Percentiles rank a stretch among this genome's conserved stretches.
These are phyloP conservation scores for Dicycla oo DNA, from an alignment of 2,888 invertebrate species.

Conservation along the genomic window DNA sequence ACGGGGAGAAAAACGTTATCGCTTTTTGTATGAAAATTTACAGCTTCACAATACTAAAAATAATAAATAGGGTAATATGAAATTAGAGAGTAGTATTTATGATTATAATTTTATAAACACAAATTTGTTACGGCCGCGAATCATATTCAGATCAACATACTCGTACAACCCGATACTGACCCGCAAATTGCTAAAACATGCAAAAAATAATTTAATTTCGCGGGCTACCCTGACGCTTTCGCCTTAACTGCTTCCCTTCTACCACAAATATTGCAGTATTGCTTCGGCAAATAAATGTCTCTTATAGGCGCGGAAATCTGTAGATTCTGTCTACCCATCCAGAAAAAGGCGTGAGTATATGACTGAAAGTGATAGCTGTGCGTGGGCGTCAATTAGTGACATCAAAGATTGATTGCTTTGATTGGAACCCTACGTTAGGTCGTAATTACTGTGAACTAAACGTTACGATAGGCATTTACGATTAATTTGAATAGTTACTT, in stretches of 20 bases:
- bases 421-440: conserved; percentile 29
- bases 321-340: background rate
- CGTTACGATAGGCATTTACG: background rate
- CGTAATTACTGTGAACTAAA: conserved; percentile 38
- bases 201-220: no score
- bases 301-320: background rate
- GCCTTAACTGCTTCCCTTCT: background rate
- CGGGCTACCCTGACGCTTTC: no score
- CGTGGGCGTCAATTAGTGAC: conserved; percentile 32
- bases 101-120: no score
- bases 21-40: no score
- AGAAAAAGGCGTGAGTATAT: background rate
- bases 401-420: conserved; percentile 47
- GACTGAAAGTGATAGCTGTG: background rate
- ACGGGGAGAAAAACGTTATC: no score
- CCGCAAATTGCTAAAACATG: no score
- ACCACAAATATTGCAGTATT: background rate
- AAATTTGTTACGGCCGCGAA: no score
- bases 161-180: no score
- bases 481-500: background rate
- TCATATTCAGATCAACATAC: no score
- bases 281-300: background rate
- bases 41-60: no score
- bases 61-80: no score
- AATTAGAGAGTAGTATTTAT: no score